Percentiles rank a stretch among this genome's conserved stretches.
phyloP scores from a whole-genome alignment of 2,797 vertebrate species.

The Channa striata region DNA sequence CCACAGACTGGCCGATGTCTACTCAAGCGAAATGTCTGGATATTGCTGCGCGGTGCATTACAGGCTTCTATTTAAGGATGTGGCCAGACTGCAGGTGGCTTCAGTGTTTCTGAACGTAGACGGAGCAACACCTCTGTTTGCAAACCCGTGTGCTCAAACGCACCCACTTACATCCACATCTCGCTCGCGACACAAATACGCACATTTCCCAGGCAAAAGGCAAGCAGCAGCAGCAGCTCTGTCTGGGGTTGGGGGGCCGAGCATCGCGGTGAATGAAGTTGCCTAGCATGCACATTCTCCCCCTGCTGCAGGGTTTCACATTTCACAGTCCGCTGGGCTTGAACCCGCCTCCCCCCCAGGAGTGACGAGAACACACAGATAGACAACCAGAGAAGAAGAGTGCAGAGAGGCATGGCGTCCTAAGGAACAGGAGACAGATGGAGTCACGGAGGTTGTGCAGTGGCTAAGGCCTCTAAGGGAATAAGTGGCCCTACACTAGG shows the following conservation, averaged over 20 bases:
- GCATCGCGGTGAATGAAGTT: conserved; percentile 63
- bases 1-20: conserved; percentile 47
- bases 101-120: conserved; percentile 47
- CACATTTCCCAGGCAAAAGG: conserved; percentile 23
- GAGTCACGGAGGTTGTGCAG: conserved; percentile 25
- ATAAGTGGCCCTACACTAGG: not conserved
- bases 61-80: conserved; percentile 30
- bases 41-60: conserved; percentile 36
- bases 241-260: conserved; percentile 31
- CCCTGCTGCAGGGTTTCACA: conserved; percentile 73
- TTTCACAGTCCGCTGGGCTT: conserved; percentile 76
- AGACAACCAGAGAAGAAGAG: conserved; percentile 31
- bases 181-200: conserved; percentile 12
- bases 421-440: conserved; percentile 30
- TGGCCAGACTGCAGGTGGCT: conserved; percentile 19
- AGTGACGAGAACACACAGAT: conserved; percentile 14
- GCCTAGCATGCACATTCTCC: conserved; percentile 75
- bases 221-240: conserved; percentile 9
- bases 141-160: conserved; percentile 23
- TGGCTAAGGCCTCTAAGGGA: not conserved
- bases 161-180: conserved; percentile 40
- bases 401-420: conserved; percentile 2
- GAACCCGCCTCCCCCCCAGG: conserved; percentile 20
- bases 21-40: conserved; percentile 51
- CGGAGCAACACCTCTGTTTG: conserved; percentile 38